These are phyloP conservation scores for Hymenochirus boettgeri DNA, from an alignment of 2,113 vertebrate species.

Conservation along the genomic window DNA sequence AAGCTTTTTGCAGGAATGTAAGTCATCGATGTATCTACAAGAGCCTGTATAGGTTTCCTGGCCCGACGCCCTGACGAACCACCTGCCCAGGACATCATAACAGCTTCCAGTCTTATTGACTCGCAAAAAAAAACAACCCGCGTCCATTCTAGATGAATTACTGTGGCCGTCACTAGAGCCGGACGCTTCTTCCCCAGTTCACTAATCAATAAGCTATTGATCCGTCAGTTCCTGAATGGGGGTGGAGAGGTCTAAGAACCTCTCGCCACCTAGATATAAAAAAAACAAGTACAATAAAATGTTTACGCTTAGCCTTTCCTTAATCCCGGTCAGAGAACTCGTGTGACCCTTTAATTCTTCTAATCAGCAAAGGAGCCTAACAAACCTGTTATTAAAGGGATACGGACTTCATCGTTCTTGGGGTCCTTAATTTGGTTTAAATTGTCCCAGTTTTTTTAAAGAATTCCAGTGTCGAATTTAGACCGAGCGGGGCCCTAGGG, in stretches of 20 bases:
- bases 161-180: background rate
- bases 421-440: too few relatives aligned
- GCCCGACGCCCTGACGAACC: background rate
- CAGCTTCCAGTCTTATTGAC: conserved; percentile 7
- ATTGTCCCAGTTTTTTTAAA: too few relatives aligned
- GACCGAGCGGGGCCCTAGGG: too few relatives aligned
- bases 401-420: too few relatives aligned
- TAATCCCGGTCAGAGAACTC: background rate
- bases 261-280: background rate
- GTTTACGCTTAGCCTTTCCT: background rate
- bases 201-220: conserved; percentile 24
- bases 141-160: conserved; percentile 24
- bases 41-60: background rate
- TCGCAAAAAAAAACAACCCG: too few relatives aligned
- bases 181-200: background rate
- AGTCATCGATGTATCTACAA: background rate
- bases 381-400: too few relatives aligned
- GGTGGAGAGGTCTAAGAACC: conserved; percentile 7
- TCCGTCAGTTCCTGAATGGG: conserved; percentile 22
- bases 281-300: too few relatives aligned
- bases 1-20: conserved; percentile 23
- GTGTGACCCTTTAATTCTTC: background rate
- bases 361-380: too few relatives aligned
- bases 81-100: background rate
- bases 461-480: too few relatives aligned